phyloP scores from a whole-genome alignment of 92 coral and sea anemone species.

The Micromussa lordhowensis region DNA sequence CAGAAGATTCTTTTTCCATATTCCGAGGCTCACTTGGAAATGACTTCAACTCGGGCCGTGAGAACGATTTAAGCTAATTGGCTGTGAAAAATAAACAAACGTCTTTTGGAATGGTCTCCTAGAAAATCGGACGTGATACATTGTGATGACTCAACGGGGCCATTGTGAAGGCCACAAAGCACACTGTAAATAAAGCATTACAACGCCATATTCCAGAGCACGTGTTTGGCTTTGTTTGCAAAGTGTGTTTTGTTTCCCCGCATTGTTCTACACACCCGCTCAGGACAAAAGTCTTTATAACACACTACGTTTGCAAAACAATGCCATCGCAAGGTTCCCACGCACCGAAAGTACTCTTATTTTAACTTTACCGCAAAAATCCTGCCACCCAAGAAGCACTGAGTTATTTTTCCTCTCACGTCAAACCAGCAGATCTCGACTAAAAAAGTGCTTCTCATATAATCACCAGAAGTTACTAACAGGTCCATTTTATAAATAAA shows the following conservation, averaged over 20 bases:
- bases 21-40: neutral
- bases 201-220: slow-evolving; percentile 48
- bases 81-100: slow-evolving; percentile 47
- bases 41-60: slow-evolving; percentile 34
- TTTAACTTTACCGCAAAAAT: slow-evolving; percentile 5
- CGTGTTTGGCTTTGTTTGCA: slow-evolving; percentile 72
- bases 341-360: slow-evolving; percentile 16
- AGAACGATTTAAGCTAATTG: slow-evolving; percentile 51
- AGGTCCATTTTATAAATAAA: neutral
- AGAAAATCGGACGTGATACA: slow-evolving; percentile 23
- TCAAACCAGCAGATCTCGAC: neutral
- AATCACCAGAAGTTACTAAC: neutral
- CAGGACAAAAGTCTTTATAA: slow-evolving; percentile 37
- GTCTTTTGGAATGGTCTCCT: slow-evolving; percentile 44
- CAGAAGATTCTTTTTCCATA: neutral
- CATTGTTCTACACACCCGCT: slow-evolving; percentile 44
- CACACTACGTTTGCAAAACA: slow-evolving; percentile 35
- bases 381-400: neutral
- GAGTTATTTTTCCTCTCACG: neutral
- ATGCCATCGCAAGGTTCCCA: slow-evolving; percentile 40
- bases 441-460: neutral
- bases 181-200: slow-evolving; percentile 64
- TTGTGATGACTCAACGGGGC: slow-evolving; percentile 23
- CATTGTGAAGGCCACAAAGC: slow-evolving; percentile 40
- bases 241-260: slow-evolving; percentile 58